These are phyloP conservation scores for Excalfactoria chinensis DNA, from an alignment of 2,113 vertebrate species.

Conservation along the genomic window DNA sequence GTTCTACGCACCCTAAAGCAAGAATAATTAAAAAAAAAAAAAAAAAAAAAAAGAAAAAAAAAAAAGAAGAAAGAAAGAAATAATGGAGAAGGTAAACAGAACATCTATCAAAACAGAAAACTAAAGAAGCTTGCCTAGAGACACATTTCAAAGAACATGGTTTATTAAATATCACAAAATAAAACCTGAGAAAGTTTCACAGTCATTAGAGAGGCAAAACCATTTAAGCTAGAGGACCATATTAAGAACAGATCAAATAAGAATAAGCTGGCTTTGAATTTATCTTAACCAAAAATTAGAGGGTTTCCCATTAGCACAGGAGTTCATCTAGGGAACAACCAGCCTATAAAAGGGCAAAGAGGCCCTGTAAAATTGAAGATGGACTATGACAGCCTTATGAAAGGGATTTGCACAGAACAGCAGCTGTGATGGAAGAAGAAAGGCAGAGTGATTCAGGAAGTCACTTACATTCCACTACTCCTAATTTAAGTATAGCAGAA, in stretches of 20 bases:
- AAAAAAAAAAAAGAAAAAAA: too few species aligned
- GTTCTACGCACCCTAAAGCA: background rate
- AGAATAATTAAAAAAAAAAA: background rate
- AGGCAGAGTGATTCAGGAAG: background rate
- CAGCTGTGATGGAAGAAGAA: background rate
- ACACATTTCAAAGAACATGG: background rate
- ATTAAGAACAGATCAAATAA: background rate
- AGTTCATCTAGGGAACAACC: background rate
- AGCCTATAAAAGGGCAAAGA: background rate
- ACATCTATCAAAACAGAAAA: background rate
- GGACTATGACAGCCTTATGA: background rate
- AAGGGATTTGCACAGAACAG: background rate
- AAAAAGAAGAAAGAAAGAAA: background rate
- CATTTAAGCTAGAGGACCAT: background rate
- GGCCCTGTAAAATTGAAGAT: background rate
- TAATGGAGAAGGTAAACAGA: background rate
- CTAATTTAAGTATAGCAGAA: background rate
- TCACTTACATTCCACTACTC: background rate
- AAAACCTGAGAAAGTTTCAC: background rate
- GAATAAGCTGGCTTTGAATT: background rate
- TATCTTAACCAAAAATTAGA: background rate
- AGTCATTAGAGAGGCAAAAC: background rate
- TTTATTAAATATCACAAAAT: background rate
- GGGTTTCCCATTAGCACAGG: background rate
- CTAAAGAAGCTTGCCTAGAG: background rate